phyloP scores from a whole-genome alignment of 2,797 vertebrate species.

The Microhierax caerulescens region DNA sequence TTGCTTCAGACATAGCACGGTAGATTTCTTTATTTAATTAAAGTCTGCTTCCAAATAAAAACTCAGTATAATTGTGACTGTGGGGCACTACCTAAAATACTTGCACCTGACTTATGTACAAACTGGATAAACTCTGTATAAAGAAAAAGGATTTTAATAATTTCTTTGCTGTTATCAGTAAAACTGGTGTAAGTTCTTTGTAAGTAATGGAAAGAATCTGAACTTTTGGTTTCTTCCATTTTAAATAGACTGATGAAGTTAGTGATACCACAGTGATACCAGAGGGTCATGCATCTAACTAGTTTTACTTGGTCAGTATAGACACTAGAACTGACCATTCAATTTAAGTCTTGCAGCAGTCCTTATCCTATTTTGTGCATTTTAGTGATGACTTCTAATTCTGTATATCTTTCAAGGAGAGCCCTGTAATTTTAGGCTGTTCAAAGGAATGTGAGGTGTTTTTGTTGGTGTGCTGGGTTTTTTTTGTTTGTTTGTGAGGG shows the following conservation, averaged over 20 bases:
- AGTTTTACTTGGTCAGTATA: not conserved
- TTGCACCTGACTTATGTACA: not conserved
- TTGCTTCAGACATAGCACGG: not conserved
- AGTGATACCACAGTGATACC: not conserved
- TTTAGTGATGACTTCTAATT: not conserved
- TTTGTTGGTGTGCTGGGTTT: not conserved
- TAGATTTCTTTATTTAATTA: not conserved
- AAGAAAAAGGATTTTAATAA: not conserved
- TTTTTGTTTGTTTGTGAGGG: not conserved
- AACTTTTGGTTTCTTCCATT: not conserved
- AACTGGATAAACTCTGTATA: not conserved
- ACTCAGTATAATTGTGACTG: not conserved
- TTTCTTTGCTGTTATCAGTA: not conserved
- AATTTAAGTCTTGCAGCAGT: not conserved
- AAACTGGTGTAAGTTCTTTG: not conserved
- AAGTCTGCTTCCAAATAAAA: not conserved
- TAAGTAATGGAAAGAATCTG: not conserved
- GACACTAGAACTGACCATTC: not conserved
- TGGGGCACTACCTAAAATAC: not conserved
- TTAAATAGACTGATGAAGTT: not conserved
- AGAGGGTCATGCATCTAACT: not conserved
- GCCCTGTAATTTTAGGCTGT: not conserved
- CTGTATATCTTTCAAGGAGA: not conserved
- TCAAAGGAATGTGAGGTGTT: not conserved
- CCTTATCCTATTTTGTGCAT: not conserved